Evolutionary conservation across 2,888 invertebrate genomes (phyloP), one percentile per base, ranked within the genome.

Genomic region (Cheiracanthium punctorium): DNA sequence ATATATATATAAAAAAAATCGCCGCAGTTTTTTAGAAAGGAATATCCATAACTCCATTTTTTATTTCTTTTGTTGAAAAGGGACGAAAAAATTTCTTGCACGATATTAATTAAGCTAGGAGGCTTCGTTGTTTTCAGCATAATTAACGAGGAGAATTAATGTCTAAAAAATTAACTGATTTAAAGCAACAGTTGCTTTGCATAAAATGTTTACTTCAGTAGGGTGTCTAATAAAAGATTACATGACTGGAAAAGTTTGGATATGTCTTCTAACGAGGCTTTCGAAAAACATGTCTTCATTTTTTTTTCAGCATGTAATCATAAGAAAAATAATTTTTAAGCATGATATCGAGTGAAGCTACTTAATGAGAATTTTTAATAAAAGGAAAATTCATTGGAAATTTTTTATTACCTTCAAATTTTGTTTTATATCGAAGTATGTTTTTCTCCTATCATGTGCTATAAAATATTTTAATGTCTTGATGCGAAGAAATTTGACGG

Each of bases 61-160:
- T 4, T 37, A 37, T 37, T 10, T 37, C 37, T 7, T 37, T 37
- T 10, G 1, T 58, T 24, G 5, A 20, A 58, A 24, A 58, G 58
- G 24, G 58, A 58, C 24, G 12, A 24, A 58, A 58, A 58, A n/a
- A 10, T 12, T 48, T 24, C 24, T 12, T 58, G 5, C 58, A 1
- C 24, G 24, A 24, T 58, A 58, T 58, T 58, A 58, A 58, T 58
- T 58, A 58, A 58, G 58, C 58, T 24, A 1, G 4, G 24, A 1
- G 4, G 24, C 12, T 24, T 24, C 58, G 4, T 58, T 58, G 58
- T 58, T 58, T 58, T 24, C 1, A 24, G 4, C 24, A 58, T 58
- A 58, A 58, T 58, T 58, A 58, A 58, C 58, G n/a, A 24, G 58
- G 58, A 58, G 24, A 58, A 58, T 58, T 58, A 24, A 24, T 58